These are phyloP conservation scores for Ladona fulva DNA, from an alignment of 1,140 invertebrate species.

Conservation along the genomic window DNA sequence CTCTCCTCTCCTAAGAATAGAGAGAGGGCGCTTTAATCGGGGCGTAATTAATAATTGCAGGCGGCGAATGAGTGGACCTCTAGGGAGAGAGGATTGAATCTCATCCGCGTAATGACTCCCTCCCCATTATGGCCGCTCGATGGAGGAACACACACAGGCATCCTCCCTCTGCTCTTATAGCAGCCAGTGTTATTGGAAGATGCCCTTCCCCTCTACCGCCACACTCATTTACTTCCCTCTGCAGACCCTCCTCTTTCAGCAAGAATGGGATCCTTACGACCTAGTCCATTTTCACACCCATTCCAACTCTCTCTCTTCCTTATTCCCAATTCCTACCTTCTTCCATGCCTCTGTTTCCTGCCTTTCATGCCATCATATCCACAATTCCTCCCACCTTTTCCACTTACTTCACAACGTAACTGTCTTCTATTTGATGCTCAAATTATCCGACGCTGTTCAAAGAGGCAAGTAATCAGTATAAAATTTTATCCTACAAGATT, in stretches of 20 bases:
- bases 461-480: no score
- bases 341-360: neutral
- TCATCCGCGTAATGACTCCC: neutral
- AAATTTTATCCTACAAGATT: no score
- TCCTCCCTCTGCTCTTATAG: no score
- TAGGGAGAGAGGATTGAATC: neutral
- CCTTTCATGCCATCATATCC: neutral
- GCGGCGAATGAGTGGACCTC: neutral
- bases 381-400: neutral
- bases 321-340: neutral
- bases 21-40: conserved; percentile 5
- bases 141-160: neutral
- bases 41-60: conserved; percentile 4
- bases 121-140: neutral
- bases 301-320: neutral
- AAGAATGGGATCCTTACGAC: conserved; percentile 4
- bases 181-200: no score
- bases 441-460: no score
- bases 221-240: neutral
- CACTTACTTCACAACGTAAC: neutral
- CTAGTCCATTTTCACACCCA: neutral
- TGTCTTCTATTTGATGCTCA: neutral
- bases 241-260: neutral
- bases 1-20: neutral
- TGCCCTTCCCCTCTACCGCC: neutral